Conservation (phyloP, 2,113 vertebrate genomes). For the Rattus rattus region DNA sequence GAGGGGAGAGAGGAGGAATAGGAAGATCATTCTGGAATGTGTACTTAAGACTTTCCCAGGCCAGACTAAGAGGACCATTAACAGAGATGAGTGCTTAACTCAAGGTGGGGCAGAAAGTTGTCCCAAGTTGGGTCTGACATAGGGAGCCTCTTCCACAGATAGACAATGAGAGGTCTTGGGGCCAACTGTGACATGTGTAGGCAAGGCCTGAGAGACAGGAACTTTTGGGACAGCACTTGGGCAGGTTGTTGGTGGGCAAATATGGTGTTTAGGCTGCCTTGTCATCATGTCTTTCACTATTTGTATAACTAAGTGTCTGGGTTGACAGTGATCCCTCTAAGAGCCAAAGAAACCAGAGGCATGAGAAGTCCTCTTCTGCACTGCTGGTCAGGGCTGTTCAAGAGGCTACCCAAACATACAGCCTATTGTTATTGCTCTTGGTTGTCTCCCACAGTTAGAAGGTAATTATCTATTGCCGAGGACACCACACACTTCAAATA, state of each 20-base stretch:
- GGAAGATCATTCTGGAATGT: background rate
- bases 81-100: background rate
- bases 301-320: background rate
- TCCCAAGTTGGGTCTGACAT: accelerated
- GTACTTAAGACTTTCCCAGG: background rate
- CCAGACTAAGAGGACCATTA: background rate
- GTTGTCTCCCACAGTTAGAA: background rate
- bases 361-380: background rate
- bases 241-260: accelerated
- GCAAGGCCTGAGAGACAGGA: accelerated
- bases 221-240: background rate
- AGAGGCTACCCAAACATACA: background rate
- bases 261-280: accelerated
- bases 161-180: accelerated
- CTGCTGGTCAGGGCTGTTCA: background rate
- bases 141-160: accelerated
- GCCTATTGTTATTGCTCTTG: too few species aligned
- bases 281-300: accelerated
- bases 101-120: accelerated
- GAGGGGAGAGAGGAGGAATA: background rate
- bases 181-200: accelerated
- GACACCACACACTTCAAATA: background rate
- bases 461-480: background rate
- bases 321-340: background rate
- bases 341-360: background rate